Evolutionary conservation across 2,113 vertebrate genomes (phyloP), one percentile per base, ranked within the genome.

Genomic region (Eurypyga helias): DNA sequence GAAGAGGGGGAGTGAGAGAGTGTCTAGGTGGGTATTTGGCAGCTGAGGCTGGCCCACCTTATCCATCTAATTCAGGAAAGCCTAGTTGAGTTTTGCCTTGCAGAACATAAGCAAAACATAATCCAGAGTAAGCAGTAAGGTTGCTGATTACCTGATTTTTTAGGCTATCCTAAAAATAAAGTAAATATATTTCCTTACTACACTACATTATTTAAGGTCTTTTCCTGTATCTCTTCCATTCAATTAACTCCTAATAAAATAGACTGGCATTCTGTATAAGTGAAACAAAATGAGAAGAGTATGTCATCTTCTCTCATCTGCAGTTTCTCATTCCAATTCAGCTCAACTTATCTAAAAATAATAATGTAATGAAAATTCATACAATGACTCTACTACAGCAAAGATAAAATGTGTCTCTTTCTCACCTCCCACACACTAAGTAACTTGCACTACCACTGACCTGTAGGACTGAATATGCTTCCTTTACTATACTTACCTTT

Each of bases 21-120:
- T 7, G 9, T 4, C 36, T 69, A 21, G 7, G 25, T 28, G 45
- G 14, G 25, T 5, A 17, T 33, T 24, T 38, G 28, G 6, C 28
- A n/a, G 33, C 7, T 6, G 29, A 43, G 6, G 14, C 45, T 1
- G 0, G 20, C 9, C 9, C 19, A 64, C 16, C 2, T 9, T 38
- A 58, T 29, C 16, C 25, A 21, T 45, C n/a, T 45, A 69, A 65
- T n/a, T 69, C 45, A 91, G 21, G 28, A 33, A 54, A 82, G 58
- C 83, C 38, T 60, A 38, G 12, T 38, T 45, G 33, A 57, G 38
- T 69, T 93, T 80, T 71, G 52, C 17, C 38, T 57, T 51, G 28
- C 16, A 65, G 70, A 87, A 82, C 15, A 21, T 20, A 34, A 64
- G 31, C 28, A 72, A 87, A 64, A 55, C 31, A 17, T 31, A 67